Conservation (phyloP, 2,797 vertebrate genomes). For the Sparus aurata region DNA sequence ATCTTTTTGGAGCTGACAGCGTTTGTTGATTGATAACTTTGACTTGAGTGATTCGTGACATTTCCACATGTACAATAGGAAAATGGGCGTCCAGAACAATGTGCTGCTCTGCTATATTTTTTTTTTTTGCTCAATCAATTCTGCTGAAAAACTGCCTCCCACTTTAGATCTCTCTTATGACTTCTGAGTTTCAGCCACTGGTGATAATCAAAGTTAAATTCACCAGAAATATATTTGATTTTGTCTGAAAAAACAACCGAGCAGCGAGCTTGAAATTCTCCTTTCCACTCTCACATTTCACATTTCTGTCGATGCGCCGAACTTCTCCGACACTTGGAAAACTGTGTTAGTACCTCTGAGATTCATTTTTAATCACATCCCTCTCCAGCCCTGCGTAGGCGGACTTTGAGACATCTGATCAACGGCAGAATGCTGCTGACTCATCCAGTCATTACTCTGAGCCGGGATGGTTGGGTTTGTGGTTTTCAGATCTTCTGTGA, state of each 20-base stretch:
- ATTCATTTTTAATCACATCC: constrained; percentile 5
- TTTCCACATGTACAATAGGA: too few relatives aligned
- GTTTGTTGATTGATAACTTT: too few relatives aligned
- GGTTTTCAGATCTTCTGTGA: constrained; percentile 16
- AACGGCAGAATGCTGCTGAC: constrained; percentile 26
- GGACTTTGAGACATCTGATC: not conserved
- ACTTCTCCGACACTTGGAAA: not conserved
- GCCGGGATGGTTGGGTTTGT: not conserved
- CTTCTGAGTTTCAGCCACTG: not conserved
- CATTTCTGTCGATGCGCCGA: not conserved
- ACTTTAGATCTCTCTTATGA: not conserved
- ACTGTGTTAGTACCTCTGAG: not conserved
- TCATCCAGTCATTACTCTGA: constrained; percentile 10
- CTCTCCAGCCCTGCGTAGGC: constrained; percentile 1
- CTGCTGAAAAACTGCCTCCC: not conserved
- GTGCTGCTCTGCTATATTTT: not conserved
- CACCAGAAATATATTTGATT: not conserved
- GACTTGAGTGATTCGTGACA: too few relatives aligned
- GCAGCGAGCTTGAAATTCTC: not conserved
- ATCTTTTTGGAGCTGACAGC: too few relatives aligned
- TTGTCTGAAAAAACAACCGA: too few relatives aligned
- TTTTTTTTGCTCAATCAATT: too few relatives aligned
- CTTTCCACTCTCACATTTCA: not conserved
- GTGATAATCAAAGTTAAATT: not conserved
- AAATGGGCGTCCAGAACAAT: not conserved